Evolutionary conservation across 2,888 invertebrate genomes (phyloP).

Genomic region (Pseudococcus longispinus): DNA sequence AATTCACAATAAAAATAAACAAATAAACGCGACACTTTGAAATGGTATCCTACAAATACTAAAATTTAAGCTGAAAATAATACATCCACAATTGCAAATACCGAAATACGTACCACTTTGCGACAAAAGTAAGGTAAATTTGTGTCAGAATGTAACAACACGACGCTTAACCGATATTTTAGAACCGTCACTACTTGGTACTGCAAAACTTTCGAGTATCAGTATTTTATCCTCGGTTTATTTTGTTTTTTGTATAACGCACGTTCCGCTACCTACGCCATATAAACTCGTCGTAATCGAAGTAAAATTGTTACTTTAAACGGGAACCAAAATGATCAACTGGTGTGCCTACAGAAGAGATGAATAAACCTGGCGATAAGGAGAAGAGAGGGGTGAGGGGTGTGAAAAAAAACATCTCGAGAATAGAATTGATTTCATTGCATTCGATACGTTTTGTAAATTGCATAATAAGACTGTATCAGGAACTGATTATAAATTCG

Average conservation of each 20-base stretch:
- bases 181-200: conserved; percentile 23
- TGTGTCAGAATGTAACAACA: conserved; percentile 24
- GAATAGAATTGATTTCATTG: background rate
- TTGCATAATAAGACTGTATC: background rate
- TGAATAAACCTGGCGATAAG: background rate
- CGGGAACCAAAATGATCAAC: conserved; percentile 24
- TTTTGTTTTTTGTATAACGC: conserved; percentile 1
- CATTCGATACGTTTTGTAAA: background rate
- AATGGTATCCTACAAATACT: background rate
- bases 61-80: background rate
- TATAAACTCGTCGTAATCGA: background rate
- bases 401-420: background rate
- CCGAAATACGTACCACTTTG: background rate
- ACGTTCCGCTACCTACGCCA: background rate
- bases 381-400: background rate
- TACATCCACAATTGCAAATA: background rate
- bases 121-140: conserved; percentile 14
- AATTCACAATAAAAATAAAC: background rate
- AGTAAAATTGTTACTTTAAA: conserved; percentile 24
- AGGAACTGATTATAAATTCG: background rate
- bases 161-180: conserved; percentile 17
- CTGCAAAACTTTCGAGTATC: conserved; percentile 30
- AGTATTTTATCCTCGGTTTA: background rate
- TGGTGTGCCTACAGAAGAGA: conserved; percentile 10
- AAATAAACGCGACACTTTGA: background rate